Base-by-base conservation (phyloP, 2,797 vertebrate species). In the Myotis planiceps region DNA sequence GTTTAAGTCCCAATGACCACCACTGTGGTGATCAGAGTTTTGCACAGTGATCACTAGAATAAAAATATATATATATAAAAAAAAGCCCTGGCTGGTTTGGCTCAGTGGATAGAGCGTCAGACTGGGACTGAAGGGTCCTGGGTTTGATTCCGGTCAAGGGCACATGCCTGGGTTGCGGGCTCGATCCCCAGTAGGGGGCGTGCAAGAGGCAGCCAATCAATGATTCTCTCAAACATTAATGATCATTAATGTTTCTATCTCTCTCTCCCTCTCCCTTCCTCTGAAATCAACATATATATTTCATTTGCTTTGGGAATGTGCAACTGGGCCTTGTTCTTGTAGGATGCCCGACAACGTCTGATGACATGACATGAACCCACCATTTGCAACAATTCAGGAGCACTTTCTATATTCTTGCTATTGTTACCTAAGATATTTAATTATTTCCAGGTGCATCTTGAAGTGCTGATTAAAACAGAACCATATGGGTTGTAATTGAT, bases 371-470 rank as follows among this genome's bases (percentile, higher is more conserved):
- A n/a, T 18, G 12, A 74, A 86, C 2, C 15, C 27, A 6, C 27
- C n/a, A 23, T 55, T 69, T 93, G 21, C 58, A 89, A 49, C 2
- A 66, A 49, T 18, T 4, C 19, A 34, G 14, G 13, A 63, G 6
- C 7, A n/a, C 34, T 49, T 18, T 60, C 45, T 39, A 0, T 29
- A 8, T 25, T 74, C 79, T 85, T 80, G 34, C 71, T 55, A 0
- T 76, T 90, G 68, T 86, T 88, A 53, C 39, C 66, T 25, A 45
- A 0, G 14, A 55, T 60, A 91, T 34, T 72, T 94, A 66, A 95
- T 86, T 85, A 39, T 74, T 95, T 95, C 71, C 65, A 93, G 91
- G 87, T 90, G 89, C 89, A 63, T 93, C 92, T 68, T 79, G 81
- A 92, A 88, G 58, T 60, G 37, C 69, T 71, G 69, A 90, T 94